These are phyloP conservation scores for Aurelia coerulea DNA, from an alignment of 30 jellyfish, hydroid and myxozoan genomes.

Conservation along the genomic window DNA sequence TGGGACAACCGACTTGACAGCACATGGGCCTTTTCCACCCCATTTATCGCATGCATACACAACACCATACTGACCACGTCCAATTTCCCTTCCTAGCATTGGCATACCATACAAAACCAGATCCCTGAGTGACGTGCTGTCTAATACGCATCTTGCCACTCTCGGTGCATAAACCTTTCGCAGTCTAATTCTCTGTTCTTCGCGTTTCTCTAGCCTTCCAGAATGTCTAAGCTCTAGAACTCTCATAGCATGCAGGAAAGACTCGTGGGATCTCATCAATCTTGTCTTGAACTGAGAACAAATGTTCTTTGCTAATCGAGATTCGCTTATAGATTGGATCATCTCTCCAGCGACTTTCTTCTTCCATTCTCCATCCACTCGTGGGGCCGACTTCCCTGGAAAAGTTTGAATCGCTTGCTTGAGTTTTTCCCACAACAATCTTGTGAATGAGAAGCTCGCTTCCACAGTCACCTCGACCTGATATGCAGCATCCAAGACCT, in stretches of 20 bases:
- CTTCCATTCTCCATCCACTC: slow-evolving; percentile 94
- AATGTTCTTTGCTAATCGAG: slow-evolving; percentile 93
- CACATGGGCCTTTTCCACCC: slow-evolving; percentile 99
- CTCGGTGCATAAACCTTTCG: slow-evolving; percentile 98
- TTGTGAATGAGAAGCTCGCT: slow-evolving; percentile 98
- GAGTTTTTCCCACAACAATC: slow-evolving; percentile 94
- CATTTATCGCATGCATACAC: slow-evolving; percentile 99
- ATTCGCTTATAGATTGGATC: slow-evolving; percentile 91
- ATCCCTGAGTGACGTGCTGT: slow-evolving; percentile 97
- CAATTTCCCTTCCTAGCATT: slow-evolving; percentile 95
- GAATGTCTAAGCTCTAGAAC: slow-evolving; percentile 90
- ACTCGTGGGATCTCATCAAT: slow-evolving; percentile 94
- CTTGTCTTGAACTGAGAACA: slow-evolving; percentile 96
- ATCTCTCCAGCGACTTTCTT: slow-evolving; percentile 94
- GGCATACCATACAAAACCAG: slow-evolving; percentile 98
- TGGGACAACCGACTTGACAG: slow-evolving; percentile 98
- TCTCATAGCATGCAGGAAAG: slow-evolving; percentile 87
- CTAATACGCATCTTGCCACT: slow-evolving; percentile 98
- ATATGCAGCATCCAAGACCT: slow-evolving; percentile 99
- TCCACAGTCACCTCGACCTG: slow-evolving; percentile 99
- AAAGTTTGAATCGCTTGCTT: slow-evolving; percentile 97
- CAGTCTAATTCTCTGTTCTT: slow-evolving; percentile 94
- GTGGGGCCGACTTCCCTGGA: slow-evolving; percentile 98
- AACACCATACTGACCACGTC: slow-evolving; percentile 99
- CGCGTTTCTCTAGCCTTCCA: slow-evolving; percentile 94